Base-by-base conservation (phyloP, 1,140 invertebrate species). In the Drosophila mojavensis region DNA sequence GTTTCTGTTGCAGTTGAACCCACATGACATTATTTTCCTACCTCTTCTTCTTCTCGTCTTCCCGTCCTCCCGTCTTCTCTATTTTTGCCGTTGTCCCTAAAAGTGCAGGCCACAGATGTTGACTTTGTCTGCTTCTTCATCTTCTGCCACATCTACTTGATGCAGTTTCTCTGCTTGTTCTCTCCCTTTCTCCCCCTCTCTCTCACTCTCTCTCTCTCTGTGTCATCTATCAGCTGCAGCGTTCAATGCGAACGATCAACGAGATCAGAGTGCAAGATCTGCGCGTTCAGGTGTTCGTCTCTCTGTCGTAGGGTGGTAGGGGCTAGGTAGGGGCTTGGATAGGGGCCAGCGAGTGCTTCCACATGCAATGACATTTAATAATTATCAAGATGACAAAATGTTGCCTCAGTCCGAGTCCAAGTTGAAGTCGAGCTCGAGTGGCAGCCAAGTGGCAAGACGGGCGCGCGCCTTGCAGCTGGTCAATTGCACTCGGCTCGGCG, bases 351-450 rank as follows among this genome's bases (percentile, higher is more conserved):
- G 11, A 3, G 47, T 33, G 61, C 56, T 53, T 74, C 69, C 69
- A 74, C 73, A 75, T 81, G 78, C 47, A 41, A 78, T 17, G 63
- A 41, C 62, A 66, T 64, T 53, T 60, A 69, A 76, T 53, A 74
- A 76, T 53, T 74, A 88, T 88, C 82, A 74, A 82, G 82, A 88
- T 86, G 81, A 81, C 76, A 78, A 81, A 60, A 70, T 67, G 68
- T 68, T 51, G 75, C 70, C 62, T 72, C 60, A 75, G 64, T 51
- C 70, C 20, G 20, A n/a, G n/a, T 43, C 9, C 4, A 10, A n/a
- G 41, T 43, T 9, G 10, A n/a, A n/a, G 39, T n/a, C 41, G 43
- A 24, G 20, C 3, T 24, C 20, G 20, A 24, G 20, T 24, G 20
- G 1, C 20, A 24, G 20, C 20, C 20, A 24, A 24, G 20, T 61